Evolutionary conservation across 2,888 invertebrate genomes (phyloP).

Genomic region (Nemotelus pantherinus): DNA sequence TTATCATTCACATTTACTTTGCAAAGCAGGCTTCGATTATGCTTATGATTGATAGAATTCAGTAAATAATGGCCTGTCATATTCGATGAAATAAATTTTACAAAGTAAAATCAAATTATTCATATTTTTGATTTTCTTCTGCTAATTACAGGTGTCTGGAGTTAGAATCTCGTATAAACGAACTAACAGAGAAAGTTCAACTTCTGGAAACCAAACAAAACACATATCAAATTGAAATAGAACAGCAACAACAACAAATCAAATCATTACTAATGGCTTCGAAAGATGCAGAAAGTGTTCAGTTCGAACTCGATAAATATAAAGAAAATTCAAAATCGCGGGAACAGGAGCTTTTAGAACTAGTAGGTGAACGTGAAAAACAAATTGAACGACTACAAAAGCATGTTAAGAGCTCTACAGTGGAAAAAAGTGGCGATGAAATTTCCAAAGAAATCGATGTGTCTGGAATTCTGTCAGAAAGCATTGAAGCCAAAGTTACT

Average conservation of each 20-base stretch:
- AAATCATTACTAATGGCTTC: conserved; percentile 50
- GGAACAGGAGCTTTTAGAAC: conserved; percentile 68
- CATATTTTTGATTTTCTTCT: conserved; percentile 50
- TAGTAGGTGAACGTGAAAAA: conserved; percentile 63
- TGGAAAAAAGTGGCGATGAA: too few species aligned
- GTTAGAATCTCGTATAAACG: conserved; percentile 32
- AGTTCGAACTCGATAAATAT: conserved; percentile 68
- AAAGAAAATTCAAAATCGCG: conserved; percentile 67
- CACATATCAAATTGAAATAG: conserved; percentile 47
- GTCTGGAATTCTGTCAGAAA: too few species aligned
- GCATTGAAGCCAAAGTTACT: too few species aligned
- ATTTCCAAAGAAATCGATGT: too few species aligned
- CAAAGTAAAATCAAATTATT: conserved; percentile 47
- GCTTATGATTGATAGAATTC: background rate
- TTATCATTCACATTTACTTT: background rate
- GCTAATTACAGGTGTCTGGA: conserved; percentile 53
- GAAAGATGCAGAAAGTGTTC: conserved; percentile 59
- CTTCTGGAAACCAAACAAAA: conserved; percentile 56
- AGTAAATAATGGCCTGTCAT: conserved; percentile 24
- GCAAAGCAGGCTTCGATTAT: conserved; percentile 4
- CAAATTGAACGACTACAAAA: conserved; percentile 53
- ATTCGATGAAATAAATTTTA: conserved; percentile 45
- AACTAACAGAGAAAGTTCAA: conserved; percentile 54
- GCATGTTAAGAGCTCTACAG: conserved; percentile 31
- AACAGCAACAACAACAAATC: conserved; percentile 45